A percentile compares a stretch with the other conserved stretches of the same genome.
These are phyloP conservation scores for Coenonympha arcania DNA, from an alignment of 2,888 invertebrate species.

Conservation along the genomic window DNA sequence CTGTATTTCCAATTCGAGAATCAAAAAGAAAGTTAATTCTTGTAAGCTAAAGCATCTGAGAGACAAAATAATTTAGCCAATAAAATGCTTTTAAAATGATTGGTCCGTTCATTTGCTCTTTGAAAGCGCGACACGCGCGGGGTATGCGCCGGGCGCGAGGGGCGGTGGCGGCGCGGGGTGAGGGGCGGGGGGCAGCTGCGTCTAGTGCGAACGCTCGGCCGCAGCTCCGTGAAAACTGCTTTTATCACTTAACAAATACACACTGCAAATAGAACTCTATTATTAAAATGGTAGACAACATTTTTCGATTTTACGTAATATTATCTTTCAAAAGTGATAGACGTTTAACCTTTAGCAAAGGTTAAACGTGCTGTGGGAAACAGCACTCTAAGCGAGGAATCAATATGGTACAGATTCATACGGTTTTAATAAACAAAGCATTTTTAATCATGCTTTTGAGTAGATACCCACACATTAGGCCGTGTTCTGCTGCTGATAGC, in stretches of 20 bases:
- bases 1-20: neutral
- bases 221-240: slow-evolving; percentile 60
- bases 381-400: neutral
- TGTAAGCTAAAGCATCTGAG: neutral
- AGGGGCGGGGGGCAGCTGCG: slow-evolving; percentile 60
- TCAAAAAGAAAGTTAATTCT: neutral
- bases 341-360: slow-evolving; percentile 11
- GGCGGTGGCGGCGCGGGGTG: slow-evolving; percentile 31
- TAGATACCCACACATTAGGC: slow-evolving; percentile 27
- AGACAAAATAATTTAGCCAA: neutral
- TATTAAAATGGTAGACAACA: neutral
- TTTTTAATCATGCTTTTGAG: slow-evolving; percentile 33
- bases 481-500: slow-evolving; percentile 25
- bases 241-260: slow-evolving; percentile 43
- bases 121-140: slow-evolving; percentile 65
- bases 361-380: neutral
- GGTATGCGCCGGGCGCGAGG: slow-evolving; percentile 37
- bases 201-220: slow-evolving; percentile 64
- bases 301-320: slow-evolving; percentile 20
- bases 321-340: slow-evolving; percentile 3
- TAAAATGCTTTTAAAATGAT: neutral
- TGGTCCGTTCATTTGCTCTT: slow-evolving; percentile 34
- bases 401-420: slow-evolving; percentile 19
- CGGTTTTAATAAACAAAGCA: slow-evolving; percentile 26
- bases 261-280: slow-evolving; percentile 31